Evolutionary conservation across 2,888 invertebrate genomes (phyloP).

Genomic region (Anagyrus pseudococci): DNA sequence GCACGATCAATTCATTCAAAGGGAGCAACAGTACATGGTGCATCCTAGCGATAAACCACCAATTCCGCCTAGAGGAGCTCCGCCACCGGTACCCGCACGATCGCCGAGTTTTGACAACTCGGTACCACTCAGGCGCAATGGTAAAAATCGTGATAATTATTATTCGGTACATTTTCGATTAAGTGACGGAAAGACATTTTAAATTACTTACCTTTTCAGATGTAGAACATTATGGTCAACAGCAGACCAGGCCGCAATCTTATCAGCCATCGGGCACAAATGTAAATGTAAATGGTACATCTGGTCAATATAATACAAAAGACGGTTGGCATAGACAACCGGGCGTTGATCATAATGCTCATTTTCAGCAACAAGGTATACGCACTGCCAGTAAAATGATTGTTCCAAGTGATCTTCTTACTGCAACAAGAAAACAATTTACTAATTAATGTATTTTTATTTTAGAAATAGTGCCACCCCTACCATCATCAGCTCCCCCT

Average conservation of each 20-base stretch:
- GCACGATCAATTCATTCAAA: conserved; percentile 54
- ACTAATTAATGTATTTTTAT: conserved; percentile 45
- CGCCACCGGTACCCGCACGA: conserved; percentile 66
- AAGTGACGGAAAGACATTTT: too few relatives aligned
- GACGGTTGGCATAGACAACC: conserved; percentile 55
- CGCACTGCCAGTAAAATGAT: conserved; percentile 36
- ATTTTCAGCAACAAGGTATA: conserved; percentile 52
- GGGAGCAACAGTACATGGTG: conserved; percentile 33
- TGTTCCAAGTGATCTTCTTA: conserved; percentile 32
- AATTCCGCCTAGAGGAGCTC: conserved; percentile 68
- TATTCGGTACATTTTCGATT: too few relatives aligned
- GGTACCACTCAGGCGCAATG: conserved; percentile 52
- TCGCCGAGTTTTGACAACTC: conserved; percentile 60
- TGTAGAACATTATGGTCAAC: conserved; percentile 44
- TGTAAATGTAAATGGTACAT: conserved; percentile 57
- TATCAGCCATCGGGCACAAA: conserved; percentile 55
- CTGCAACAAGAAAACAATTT: conserved; percentile 6
- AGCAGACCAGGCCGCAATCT: conserved; percentile 53
- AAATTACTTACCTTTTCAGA: neutral
- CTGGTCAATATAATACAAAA: conserved; percentile 52
- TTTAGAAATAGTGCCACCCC: conserved; percentile 68
- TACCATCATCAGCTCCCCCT: conserved; percentile 68
- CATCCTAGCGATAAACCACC: conserved; percentile 65
- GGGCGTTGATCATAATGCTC: conserved; percentile 49
- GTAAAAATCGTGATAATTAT: conserved; percentile 42